A percentile compares a stretch with the other conserved stretches of the same genome.
Conservation (phyloP, 2,113 vertebrate species). For the Oncorhynchus gorbuscha region DNA sequence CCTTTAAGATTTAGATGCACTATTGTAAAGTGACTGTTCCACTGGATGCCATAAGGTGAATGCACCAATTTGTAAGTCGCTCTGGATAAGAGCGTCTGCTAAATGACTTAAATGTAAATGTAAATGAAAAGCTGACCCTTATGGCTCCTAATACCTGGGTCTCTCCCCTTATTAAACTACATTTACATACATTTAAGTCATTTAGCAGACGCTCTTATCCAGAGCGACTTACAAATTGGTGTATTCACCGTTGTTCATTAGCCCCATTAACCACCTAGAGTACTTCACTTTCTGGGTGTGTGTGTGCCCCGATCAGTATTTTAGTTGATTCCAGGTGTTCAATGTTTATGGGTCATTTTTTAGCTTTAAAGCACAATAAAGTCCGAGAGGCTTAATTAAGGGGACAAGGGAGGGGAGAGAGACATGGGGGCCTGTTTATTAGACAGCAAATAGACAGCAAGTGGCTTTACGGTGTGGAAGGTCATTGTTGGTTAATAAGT, state of each 20-base stretch:
- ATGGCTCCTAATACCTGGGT: slow-evolving; percentile 26
- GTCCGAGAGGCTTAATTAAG: slow-evolving; percentile 66
- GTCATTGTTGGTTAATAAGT: slow-evolving; percentile 85
- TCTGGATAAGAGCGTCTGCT: too few species aligned
- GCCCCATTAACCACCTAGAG: slow-evolving; percentile 59
- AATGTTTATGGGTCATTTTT: slow-evolving; percentile 63
- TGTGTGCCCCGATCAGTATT: slow-evolving; percentile 56
- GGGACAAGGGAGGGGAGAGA: slow-evolving; percentile 35
- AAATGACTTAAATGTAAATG: too few species aligned
- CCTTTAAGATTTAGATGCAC: too few species aligned
- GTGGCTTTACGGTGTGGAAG: slow-evolving; percentile 81
- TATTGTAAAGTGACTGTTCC: too few species aligned
- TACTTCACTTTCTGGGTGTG: slow-evolving; percentile 56
- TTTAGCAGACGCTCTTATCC: too few species aligned
- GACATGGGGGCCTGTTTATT: slow-evolving; percentile 73
- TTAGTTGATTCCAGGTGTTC: slow-evolving; percentile 77
- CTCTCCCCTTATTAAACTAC: slow-evolving; percentile 37
- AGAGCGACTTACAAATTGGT: too few species aligned
- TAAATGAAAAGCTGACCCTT: slow-evolving; percentile 36
- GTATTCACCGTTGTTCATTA: slow-evolving; percentile 67
- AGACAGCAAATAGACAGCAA: slow-evolving; percentile 77
- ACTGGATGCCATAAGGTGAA: too few species aligned
- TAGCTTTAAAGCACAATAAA: slow-evolving; percentile 73
- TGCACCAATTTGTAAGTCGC: too few species aligned
- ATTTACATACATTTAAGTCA: too few species aligned